Base-by-base conservation (phyloP, 1,140 invertebrate genomes). In the Conopomorpha cramerella region DNA sequence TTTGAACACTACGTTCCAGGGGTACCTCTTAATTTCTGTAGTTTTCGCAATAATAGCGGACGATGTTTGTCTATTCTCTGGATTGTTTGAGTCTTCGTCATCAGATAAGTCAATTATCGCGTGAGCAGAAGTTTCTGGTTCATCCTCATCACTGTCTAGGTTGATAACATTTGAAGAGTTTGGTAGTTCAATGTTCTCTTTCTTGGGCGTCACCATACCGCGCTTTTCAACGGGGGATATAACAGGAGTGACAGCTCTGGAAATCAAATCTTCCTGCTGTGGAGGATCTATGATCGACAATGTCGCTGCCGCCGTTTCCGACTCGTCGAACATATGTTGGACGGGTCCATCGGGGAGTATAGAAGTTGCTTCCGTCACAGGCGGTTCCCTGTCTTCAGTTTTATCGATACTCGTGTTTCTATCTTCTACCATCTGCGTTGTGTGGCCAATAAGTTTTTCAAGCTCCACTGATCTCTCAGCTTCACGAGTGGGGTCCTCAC, bases 101-200 rank as follows among this genome's bases (percentile, higher is more conserved):
- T 71, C 68, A n/a, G n/a, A n/a, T n/a, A n/a, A n/a, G n/a, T n/a
- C n/a, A n/a, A n/a, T n/a, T n/a, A n/a, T n/a, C n/a, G n/a, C n/a
- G n/a, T n/a, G n/a, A n/a, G n/a, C n/a, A n/a, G n/a, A n/a, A n/a
- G n/a, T n/a, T n/a, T n/a, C n/a, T n/a, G n/a, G n/a, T n/a, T n/a
- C n/a, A n/a, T n/a, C n/a, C n/a, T n/a, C n/a, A 15, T 73, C 68
- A 29, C 68, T 73, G 16, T 73, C 66, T 25, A 71, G 39, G 30
- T 55, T 59, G 11, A 66, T 47, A 2, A 71, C 34, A 3, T 55
- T 51, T 8, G 16, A 26, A 6, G 17, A 12, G 18, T 40, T 39
- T 4, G 14, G 31, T 7, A 36, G 34, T 6, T 32, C 4, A 11
- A 11, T 29, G 6, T 4, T 3, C 4, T 4, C 4, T 4, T 3